phyloP scores from a whole-genome alignment of 2,888 invertebrate species.

The Meloe dianella region DNA sequence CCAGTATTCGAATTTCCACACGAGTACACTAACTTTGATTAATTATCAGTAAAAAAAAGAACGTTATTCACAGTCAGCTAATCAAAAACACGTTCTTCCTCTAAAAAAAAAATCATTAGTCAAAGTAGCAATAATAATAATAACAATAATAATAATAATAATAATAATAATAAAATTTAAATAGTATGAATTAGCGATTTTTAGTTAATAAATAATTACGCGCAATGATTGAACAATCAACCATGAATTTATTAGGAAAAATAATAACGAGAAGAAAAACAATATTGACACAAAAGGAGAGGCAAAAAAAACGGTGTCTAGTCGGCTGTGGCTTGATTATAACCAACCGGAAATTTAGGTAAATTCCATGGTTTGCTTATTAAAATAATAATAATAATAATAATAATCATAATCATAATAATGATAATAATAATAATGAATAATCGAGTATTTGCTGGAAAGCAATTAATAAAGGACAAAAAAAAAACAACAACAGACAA shows the following conservation, averaged over 20 bases:
- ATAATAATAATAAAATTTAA: background rate
- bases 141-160: background rate
- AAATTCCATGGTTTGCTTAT: background rate
- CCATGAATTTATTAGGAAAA: background rate
- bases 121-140: background rate
- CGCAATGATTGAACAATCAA: background rate
- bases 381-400: too few relatives aligned
- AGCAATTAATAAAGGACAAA: too few relatives aligned
- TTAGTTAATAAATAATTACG: background rate
- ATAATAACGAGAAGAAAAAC: background rate
- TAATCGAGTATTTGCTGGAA: too few relatives aligned
- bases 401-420: too few relatives aligned
- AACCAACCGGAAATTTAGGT: background rate
- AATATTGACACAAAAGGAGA: too few relatives aligned
- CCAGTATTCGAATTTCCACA: background rate
- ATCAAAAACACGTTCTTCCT: conserved; percentile 1
- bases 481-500: too few relatives aligned
- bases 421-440: too few relatives aligned
- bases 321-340: background rate
- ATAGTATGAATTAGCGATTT: too few relatives aligned
- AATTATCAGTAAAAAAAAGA: too few relatives aligned
- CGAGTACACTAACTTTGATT: background rate
- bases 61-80: background rate
- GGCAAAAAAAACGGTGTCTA: background rate
- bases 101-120: background rate